Percentiles rank a stretch among this genome's conserved stretches.
phyloP scores from a whole-genome alignment of 2,113 vertebrate species.

The Columba livia region DNA sequence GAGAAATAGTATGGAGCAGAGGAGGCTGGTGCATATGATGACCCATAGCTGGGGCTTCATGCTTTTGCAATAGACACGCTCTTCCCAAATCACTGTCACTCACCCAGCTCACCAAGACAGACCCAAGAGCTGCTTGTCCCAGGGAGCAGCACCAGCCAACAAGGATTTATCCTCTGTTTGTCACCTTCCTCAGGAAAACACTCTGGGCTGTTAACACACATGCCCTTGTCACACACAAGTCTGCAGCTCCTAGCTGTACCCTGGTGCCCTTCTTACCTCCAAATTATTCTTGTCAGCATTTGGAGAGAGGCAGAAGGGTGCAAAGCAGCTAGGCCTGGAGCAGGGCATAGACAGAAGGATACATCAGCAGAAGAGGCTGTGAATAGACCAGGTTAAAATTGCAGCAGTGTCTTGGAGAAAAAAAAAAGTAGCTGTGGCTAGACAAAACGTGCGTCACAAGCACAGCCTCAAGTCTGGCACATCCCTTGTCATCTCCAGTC shows the following conservation, averaged over 20 bases:
- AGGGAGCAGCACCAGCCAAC: not conserved
- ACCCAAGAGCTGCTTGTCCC: not conserved
- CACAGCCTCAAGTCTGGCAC: fast-evolving
- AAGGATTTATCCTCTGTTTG: not conserved
- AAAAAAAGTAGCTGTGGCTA: not conserved
- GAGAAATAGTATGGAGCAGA: not conserved
- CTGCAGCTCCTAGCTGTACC: not conserved
- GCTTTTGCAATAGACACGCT: not conserved
- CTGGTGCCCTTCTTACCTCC: not conserved
- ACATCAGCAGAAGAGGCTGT: not conserved
- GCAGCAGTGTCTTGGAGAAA: not conserved
- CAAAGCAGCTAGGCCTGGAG: not conserved
- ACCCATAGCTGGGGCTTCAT: not conserved
- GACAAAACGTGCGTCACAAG: not conserved
- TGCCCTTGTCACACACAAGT: not conserved
- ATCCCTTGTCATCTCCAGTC: not conserved
- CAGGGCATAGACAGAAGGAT: not conserved
- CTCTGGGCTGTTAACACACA: not conserved
- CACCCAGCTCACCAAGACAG: not conserved
- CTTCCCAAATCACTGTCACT: not conserved
- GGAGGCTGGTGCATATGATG: not conserved
- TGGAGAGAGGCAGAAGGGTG: not conserved
- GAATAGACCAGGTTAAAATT: not conserved
- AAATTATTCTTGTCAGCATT: not conserved
- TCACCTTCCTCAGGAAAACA: not conserved